Evolutionary conservation across 2,888 invertebrate species (phyloP), one percentile per base, ranked within the genome.

Genomic region (Hedychridium roseum): DNA sequence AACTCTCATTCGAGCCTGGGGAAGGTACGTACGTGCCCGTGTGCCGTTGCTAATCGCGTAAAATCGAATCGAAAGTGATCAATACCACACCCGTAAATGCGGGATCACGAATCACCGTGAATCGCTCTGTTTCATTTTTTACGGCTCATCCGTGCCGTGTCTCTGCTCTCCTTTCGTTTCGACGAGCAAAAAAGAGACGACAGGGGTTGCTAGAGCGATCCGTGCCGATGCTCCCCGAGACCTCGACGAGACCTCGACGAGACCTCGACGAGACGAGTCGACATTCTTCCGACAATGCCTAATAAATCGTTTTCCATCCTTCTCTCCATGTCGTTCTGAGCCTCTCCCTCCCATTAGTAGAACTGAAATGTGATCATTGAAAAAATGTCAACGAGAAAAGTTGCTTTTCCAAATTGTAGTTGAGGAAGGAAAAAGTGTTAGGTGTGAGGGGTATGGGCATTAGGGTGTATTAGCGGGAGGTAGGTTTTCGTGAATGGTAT

Each of bases 31-130:
- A 41, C 38, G 41, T 34, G 47, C 18, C 35, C 52, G 51, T 44
- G 51, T 49, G 57, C 60, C 64, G 60, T 66, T 37, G 59, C 65
- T 60, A 64, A 70, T 71, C 60, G 66, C 55, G 53, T 59, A 57
- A 71, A 70, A 71, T 70, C 60, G 66, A 63, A 64, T 61, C 52
- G 61, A 67, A 65, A 56, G 57, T 69, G 68, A 69, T 71, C 70
- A 70, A 70, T 71, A 66, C 57, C 21, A 46, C 50, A 38, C 31
- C 40, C 54, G 50, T n/a, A n/a, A n/a, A 51, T 52, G 37, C 40
- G 39, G 51, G n/a, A n/a, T 38, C 55, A 35, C 36, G 50, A 57
- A 65, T 58, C 46, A 59, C 50, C 57, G 43, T 62, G 59, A 47
- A 62, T 57, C 59, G 52, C 41, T 48, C 41, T 50, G 42, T 42